Conservation (phyloP, 2,797 vertebrate species). For the Apogon hyalosoma region DNA sequence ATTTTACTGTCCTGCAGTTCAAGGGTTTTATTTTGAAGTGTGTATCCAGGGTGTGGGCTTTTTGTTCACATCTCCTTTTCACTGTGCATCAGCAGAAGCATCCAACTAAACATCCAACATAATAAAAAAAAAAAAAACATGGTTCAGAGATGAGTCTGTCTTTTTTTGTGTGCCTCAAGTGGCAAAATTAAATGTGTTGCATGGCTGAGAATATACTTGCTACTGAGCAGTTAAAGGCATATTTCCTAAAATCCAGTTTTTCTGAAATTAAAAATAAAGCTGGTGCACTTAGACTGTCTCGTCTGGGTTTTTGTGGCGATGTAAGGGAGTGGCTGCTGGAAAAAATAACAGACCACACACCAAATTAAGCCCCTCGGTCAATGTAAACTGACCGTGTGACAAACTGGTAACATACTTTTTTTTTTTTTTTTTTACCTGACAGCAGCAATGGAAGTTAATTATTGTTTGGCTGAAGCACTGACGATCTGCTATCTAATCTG, state of each 20-base stretch:
- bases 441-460: constrained; percentile 26
- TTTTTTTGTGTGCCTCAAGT: background rate
- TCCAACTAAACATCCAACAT: background rate
- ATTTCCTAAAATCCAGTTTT: background rate
- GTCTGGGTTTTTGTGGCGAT: background rate
- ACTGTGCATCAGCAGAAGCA: background rate
- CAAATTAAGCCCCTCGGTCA: background rate
- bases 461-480: constrained; percentile 1
- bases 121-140: background rate
- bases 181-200: background rate
- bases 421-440: constrained; percentile 30
- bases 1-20: background rate
- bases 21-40: background rate
- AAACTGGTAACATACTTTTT: constrained; percentile 17
- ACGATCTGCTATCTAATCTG: constrained; percentile 45
- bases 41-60: background rate
- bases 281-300: background rate
- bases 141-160: too few species aligned
- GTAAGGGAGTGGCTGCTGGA: background rate
- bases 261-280: too few species aligned
- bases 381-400: background rate
- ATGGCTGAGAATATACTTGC: background rate
- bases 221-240: background rate
- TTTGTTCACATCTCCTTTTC: background rate
- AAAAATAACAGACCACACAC: background rate